Conservation (phyloP, 1,140 invertebrate genomes). For the Sitophilus oryzae region DNA sequence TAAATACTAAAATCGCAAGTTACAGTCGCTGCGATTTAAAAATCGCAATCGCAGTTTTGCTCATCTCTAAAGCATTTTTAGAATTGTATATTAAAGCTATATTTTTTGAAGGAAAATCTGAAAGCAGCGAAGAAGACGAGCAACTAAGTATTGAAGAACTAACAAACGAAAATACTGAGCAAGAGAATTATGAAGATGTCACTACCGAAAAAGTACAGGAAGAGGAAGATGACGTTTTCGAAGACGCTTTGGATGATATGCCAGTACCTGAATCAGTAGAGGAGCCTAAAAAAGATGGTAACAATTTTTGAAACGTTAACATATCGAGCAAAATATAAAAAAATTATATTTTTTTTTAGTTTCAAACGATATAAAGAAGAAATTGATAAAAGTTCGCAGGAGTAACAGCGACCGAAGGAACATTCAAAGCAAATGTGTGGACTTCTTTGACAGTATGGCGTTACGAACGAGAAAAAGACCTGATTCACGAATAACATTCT, state of each 20-base stretch:
- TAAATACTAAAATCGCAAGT: no score
- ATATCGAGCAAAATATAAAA: background rate
- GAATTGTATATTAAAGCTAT: background rate
- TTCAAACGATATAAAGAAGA: constrained; percentile 7
- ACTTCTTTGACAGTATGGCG: constrained; percentile 71
- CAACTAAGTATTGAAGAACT: background rate
- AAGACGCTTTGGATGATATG: constrained; percentile 20
- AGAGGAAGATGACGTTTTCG: constrained; percentile 23
- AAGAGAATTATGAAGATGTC: background rate
- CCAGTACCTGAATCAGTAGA: background rate
- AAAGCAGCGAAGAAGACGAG: constrained; percentile 15
- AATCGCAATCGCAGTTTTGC: no score
- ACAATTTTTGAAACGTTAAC: background rate
- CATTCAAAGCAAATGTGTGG: constrained; percentile 40
- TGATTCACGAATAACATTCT: constrained; percentile 47
- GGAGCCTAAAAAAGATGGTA: background rate
- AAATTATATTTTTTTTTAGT: constrained; percentile 1
- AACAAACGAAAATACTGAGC: background rate
- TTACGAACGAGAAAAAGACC: constrained; percentile 58
- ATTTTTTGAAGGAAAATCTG: constrained; percentile 8
- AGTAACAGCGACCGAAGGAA: constrained; percentile 49
- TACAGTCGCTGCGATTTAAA: no score
- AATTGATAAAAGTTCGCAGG: constrained; percentile 43
- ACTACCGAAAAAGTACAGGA: constrained; percentile 1
- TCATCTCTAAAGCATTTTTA: no score